Evolutionary conservation across 1,140 invertebrate genomes (phyloP), one percentile per base, ranked within the genome.

Genomic region (Drosophila rhopaloa): DNA sequence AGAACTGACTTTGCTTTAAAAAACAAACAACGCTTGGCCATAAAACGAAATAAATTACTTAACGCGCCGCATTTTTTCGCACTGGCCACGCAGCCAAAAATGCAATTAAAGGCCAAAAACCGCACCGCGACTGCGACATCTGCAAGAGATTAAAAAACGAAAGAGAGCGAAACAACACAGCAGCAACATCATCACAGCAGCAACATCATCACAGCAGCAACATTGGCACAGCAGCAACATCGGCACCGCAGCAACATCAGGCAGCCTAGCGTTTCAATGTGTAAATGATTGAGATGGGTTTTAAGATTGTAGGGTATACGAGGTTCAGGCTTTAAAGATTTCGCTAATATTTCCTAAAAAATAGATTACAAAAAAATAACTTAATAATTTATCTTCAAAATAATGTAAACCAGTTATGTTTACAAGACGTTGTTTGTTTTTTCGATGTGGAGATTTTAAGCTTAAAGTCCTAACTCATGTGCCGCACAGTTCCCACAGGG

Each of bases 31-130:
- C 62, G 54, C 35, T 50, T 37, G 66, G 41, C 76, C 74, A 77
- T 79, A 65, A 77, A 79, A 65, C 74, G 59, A 77, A 72, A 71
- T 79, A 82, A 82, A 81, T 82, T 81, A 78, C 75, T 73, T 65
- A 82, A 77, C 74, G 76, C 76, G 54, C 44, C 75, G 53, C 68
- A 81, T 58, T 81, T 80, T 65, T 78, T 78, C 65, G 76, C 59
- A 77, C 65, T 71, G 65, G 58, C 44, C 43, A 63, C 47, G 65
- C 56, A 56, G 79, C 66, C 66, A 74, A 77, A 81, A 81, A 62
- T 81, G 79, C 74, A 81, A 81, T 81, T 81, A 81, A 81, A 77
- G 57, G 78, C 57, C 60, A 56, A 81, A 77, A 80, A 53, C 71
- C 70, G 54, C 63, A 71, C 65, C 44, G 65, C 48, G 66, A 59